Conservation (phyloP, 2,797 vertebrate species). For the Buphagus erythrorhynchus region DNA sequence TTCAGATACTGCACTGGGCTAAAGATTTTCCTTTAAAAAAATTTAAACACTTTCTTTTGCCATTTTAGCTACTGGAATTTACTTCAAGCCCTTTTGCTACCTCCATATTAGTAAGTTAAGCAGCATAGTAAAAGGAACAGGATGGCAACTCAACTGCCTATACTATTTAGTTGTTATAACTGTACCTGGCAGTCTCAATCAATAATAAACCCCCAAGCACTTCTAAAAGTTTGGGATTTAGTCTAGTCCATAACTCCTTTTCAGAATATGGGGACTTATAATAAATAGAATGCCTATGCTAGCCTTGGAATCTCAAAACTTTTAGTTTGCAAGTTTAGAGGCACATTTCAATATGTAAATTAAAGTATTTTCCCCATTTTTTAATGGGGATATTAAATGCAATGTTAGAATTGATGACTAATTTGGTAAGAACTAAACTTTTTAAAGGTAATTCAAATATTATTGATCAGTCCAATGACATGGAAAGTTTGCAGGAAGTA, state of each 20-base stretch:
- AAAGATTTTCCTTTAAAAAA: not conserved
- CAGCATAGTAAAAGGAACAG: not conserved
- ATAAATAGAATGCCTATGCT: not conserved
- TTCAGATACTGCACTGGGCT: not conserved
- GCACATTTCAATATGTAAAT: not conserved
- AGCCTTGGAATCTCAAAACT: not conserved
- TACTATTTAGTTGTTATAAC: not conserved
- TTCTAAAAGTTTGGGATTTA: not conserved
- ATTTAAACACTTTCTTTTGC: not conserved
- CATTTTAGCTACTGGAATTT: not conserved
- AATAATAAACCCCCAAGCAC: not conserved
- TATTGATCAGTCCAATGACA: not conserved
- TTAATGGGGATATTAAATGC: not conserved
- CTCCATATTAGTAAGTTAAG: not conserved
- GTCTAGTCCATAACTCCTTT: not conserved
- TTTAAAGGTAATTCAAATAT: not conserved
- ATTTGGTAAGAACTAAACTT: not conserved
- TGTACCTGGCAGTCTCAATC: rapidly evolving
- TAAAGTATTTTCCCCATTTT: not conserved
- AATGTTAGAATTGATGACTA: not conserved
- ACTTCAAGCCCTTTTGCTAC: not conserved
- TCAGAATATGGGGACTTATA: not conserved
- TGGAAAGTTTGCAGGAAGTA: not conserved
- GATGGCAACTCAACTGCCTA: not conserved
- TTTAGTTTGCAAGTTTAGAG: not conserved